These are phyloP conservation scores for Thyatira batis DNA, from an alignment of 2,888 invertebrate genomes.

Conservation along the genomic window DNA sequence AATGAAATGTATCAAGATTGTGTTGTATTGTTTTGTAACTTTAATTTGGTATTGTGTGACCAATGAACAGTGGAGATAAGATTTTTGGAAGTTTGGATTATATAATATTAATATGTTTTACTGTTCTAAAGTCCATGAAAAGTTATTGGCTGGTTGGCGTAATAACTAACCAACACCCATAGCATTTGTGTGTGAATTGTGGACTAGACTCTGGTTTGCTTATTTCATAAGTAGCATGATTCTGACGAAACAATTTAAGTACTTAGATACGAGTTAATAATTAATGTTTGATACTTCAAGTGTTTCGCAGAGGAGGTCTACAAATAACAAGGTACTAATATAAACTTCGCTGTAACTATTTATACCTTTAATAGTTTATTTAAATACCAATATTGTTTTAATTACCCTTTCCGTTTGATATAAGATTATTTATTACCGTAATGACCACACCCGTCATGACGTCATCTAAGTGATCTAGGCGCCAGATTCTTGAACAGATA, in stretches of 20 bases:
- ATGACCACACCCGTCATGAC: conserved; percentile 3
- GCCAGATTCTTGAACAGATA: conserved; percentile 2
- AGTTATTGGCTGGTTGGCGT: too few species aligned
- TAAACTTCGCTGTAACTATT: background rate
- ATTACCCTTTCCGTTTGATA: background rate
- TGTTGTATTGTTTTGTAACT: conserved; percentile 17
- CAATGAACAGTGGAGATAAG: conserved; percentile 1
- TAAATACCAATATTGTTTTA: background rate
- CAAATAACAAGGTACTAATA: too few species aligned
- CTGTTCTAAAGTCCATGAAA: too few species aligned
- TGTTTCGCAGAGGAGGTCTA: background rate
- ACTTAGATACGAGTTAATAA: too few species aligned
- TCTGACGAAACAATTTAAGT: too few species aligned
- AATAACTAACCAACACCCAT: too few species aligned
- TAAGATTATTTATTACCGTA: background rate
- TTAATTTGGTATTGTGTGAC: conserved; percentile 9
- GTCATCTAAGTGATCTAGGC: background rate
- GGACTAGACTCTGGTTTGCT: too few species aligned
- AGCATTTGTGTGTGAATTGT: too few species aligned
- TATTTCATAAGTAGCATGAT: too few species aligned
- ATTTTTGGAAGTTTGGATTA: too few species aligned
- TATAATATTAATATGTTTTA: too few species aligned
- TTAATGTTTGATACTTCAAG: too few species aligned
- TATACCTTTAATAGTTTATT: background rate
- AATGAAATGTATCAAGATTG: conserved; percentile 47